Evolutionary conservation across 2,888 invertebrate genomes (phyloP).

Genomic region (Diaphora mendica): DNA sequence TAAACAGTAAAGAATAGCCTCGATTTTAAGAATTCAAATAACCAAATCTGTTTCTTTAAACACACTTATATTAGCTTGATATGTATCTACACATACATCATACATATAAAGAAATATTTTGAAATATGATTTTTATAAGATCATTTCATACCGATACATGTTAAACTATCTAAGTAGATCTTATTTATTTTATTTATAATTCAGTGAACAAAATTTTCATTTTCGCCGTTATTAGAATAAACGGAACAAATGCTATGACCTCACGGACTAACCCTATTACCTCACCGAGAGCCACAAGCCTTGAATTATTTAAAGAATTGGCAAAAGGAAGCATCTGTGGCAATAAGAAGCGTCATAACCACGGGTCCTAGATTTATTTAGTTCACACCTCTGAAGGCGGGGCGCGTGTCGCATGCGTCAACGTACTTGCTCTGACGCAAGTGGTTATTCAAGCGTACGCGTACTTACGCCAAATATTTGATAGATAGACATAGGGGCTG

Average conservation of each 20-base stretch:
- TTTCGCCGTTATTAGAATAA: not conserved
- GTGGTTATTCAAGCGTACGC: constrained; percentile 53
- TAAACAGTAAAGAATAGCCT: no score
- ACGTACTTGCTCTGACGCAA: constrained; percentile 58
- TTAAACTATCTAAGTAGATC: not conserved
- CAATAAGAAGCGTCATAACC: constrained; percentile 39
- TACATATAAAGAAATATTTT: no score
- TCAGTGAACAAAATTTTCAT: not conserved
- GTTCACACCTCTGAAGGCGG: constrained; percentile 48
- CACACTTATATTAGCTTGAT: no score
- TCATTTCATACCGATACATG: not conserved
- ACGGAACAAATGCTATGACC: not conserved
- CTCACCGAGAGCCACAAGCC: constrained; percentile 11
- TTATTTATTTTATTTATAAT: not conserved
- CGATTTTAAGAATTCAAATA: no score
- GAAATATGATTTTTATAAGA: not conserved
- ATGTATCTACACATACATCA: no score
- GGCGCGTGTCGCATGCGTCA: constrained; percentile 57
- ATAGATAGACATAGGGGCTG: constrained; percentile 48
- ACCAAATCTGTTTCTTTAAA: no score
- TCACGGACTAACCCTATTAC: constrained; percentile 24
- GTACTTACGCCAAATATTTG: constrained; percentile 57
- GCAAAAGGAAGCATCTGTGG: constrained; percentile 36
- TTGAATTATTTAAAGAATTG: constrained; percentile 49
- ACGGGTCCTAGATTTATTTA: constrained; percentile 44